These are phyloP conservation scores for Candidula unifasciata DNA, from an alignment of 2,888 invertebrate genomes.

Conservation along the genomic window DNA sequence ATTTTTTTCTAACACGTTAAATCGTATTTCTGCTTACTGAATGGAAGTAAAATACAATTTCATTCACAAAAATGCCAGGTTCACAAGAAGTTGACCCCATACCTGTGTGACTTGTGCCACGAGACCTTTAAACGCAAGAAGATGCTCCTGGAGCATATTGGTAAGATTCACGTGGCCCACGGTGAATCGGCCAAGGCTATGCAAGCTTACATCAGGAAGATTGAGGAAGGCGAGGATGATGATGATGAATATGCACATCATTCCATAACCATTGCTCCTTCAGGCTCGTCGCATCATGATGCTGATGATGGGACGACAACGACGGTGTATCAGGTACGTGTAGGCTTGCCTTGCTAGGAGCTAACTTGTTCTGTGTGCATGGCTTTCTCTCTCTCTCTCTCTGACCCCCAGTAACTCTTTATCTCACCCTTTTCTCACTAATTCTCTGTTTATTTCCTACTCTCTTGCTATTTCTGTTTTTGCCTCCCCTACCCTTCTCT, in stretches of 20 bases:
- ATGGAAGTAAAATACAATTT: too few relatives aligned
- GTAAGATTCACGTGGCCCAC: conserved; percentile 71
- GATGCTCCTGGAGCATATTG: conserved; percentile 71
- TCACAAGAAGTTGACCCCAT: conserved; percentile 73
- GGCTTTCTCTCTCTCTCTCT: too few relatives aligned
- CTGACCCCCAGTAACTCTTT: too few relatives aligned
- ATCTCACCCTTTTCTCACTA: too few relatives aligned
- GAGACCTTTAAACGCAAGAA: conserved; percentile 74
- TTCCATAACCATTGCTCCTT: conserved; percentile 56
- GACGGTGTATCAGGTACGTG: conserved; percentile 55
- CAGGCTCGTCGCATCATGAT: conserved; percentile 56
- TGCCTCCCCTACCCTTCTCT: too few relatives aligned
- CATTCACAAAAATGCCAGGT: conserved; percentile 42
- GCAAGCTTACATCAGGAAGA: conserved; percentile 61
- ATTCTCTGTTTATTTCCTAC: too few relatives aligned
- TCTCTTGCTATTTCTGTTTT: too few relatives aligned
- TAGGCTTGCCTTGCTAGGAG: not conserved
- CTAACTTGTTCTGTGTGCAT: too few relatives aligned
- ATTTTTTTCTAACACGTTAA: too few relatives aligned
- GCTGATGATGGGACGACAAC: conserved; percentile 57
- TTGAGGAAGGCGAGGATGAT: conserved; percentile 65
- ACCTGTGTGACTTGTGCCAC: conserved; percentile 75
- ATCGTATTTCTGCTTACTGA: too few relatives aligned
- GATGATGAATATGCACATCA: conserved; percentile 66
- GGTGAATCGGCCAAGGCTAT: conserved; percentile 72